These are phyloP conservation scores for Pelecanus crispus DNA, from an alignment of 2,113 vertebrate species.

Conservation along the genomic window DNA sequence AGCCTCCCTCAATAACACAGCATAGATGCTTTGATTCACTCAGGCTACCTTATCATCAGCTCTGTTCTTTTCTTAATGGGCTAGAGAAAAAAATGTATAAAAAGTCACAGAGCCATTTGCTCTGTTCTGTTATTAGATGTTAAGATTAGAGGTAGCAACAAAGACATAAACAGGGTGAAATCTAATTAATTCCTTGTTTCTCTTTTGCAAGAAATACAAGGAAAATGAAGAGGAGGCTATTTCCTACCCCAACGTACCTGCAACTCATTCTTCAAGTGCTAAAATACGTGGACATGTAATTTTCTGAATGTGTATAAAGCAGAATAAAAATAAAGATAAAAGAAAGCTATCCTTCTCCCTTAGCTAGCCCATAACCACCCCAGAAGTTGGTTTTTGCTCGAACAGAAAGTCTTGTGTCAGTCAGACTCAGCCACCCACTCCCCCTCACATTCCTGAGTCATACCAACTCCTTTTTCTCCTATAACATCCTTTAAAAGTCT, in stretches of 20 bases:
- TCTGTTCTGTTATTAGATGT: background rate
- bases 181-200: slow-evolving; percentile 1
- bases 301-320: background rate
- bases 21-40: background rate
- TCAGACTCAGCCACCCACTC: background rate
- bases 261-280: background rate
- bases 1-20: background rate
- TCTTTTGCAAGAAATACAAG: background rate
- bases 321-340: background rate
- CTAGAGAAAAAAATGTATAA: background rate
- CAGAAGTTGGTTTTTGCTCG: background rate
- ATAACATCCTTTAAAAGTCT: background rate
- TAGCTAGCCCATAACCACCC: background rate
- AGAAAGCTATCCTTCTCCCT: background rate
- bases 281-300: background rate
- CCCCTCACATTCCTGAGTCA: background rate
- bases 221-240: background rate
- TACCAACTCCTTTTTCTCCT: background rate
- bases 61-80: slow-evolving; percentile 17
- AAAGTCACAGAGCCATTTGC: background rate
- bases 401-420: background rate
- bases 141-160: slow-evolving; percentile 10
- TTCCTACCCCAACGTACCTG: background rate
- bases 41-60: background rate
- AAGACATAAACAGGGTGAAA: background rate